Evolutionary conservation across 1,140 invertebrate species (phyloP).

Genomic region (Cherax quadricarinatus): DNA sequence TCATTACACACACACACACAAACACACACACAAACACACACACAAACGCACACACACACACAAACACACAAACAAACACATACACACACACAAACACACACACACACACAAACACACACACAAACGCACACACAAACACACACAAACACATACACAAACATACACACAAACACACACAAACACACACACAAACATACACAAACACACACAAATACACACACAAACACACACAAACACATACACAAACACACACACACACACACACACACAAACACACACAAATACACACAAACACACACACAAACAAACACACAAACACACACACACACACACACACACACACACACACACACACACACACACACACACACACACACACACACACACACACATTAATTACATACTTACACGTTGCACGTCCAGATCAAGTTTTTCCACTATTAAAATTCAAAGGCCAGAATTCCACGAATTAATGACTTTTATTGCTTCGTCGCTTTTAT

Average conservation of each 20-base stretch:
- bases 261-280: constrained; percentile 5
- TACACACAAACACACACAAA: no score
- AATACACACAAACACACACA: not conserved
- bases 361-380: not conserved
- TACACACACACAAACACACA: constrained; percentile 2
- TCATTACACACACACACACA: no score
- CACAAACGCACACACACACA: not conserved
- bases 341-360: constrained; percentile 6
- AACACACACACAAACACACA: no score
- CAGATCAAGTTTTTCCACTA: not conserved
- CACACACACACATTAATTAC: constrained; percentile 1
- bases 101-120: not conserved
- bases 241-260: not conserved
- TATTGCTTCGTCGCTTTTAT: no score
- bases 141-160: not conserved
- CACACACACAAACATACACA: no score
- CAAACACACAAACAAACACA: not conserved
- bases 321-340: not conserved
- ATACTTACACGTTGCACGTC: no score
- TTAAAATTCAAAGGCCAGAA: not conserved
- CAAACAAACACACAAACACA: not conserved
- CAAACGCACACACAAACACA: not conserved
- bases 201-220: no score
- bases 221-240: no score
- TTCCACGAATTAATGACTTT: not conserved